Evolutionary conservation across 2,113 vertebrate species (phyloP).

Genomic region (Rhea americana): DNA sequence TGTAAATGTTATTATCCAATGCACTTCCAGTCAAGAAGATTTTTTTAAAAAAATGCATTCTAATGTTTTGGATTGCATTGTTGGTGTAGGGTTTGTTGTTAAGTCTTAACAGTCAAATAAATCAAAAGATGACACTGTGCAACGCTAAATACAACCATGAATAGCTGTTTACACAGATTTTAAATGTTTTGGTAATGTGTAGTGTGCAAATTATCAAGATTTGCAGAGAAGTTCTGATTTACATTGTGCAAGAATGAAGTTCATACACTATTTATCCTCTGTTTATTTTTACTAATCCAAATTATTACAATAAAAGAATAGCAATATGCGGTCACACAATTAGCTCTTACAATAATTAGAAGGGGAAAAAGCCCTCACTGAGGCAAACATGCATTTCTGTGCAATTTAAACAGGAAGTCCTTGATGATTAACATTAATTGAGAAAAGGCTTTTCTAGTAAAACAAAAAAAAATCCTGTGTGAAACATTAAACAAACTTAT

Average conservation of each 20-base stretch:
- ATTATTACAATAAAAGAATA: slow-evolving; percentile 80
- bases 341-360: slow-evolving; percentile 78
- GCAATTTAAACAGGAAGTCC: slow-evolving; percentile 89
- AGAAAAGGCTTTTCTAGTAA: slow-evolving; percentile 75
- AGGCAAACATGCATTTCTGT: slow-evolving; percentile 76
- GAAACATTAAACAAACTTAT: slow-evolving; percentile 94
- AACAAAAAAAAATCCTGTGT: slow-evolving; percentile 82
- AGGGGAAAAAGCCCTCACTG: slow-evolving; percentile 58
- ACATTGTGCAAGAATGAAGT: slow-evolving; percentile 68
- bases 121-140: slow-evolving; percentile 51
- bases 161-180: slow-evolving; percentile 55
- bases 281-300: slow-evolving; percentile 82
- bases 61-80: not conserved
- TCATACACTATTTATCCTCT: slow-evolving; percentile 61
- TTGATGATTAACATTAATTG: slow-evolving; percentile 91
- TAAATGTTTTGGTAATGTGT: slow-evolving; percentile 62
- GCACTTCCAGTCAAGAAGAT: not conserved
- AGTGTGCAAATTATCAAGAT: slow-evolving; percentile 54
- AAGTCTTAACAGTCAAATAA: slow-evolving; percentile 37
- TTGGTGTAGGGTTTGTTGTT: not conserved
- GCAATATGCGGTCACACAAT: slow-evolving; percentile 80
- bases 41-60: not conserved
- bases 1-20: not conserved
- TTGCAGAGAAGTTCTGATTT: slow-evolving; percentile 60
- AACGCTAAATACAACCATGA: slow-evolving; percentile 19